phyloP scores from a whole-genome alignment of 2,113 vertebrate species.

The Bufo bufo region DNA sequence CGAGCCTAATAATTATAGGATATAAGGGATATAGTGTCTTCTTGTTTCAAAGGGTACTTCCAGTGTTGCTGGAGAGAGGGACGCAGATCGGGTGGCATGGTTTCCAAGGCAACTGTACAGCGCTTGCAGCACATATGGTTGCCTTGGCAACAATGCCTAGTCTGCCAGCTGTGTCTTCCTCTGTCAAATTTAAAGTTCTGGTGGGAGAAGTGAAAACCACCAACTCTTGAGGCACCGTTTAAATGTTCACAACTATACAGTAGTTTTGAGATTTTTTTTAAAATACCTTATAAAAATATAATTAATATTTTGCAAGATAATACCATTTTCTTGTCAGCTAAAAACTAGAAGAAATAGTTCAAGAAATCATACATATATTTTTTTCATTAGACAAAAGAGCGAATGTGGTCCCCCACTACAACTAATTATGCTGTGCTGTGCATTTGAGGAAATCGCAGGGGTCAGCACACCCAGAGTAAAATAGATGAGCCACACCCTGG shows the following conservation, averaged over 20 bases:
- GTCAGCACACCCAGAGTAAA: too few relatives aligned
- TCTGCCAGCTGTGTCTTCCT: not conserved
- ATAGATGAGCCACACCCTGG: too few relatives aligned
- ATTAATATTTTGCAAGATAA: too few relatives aligned
- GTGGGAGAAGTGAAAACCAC: not conserved
- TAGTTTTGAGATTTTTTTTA: too few relatives aligned
- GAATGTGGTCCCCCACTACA: too few relatives aligned
- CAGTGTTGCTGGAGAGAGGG: not conserved
- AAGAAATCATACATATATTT: too few relatives aligned
- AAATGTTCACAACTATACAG: not conserved
- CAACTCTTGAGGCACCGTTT: not conserved
- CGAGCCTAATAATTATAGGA: not conserved
- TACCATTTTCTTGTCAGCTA: too few relatives aligned
- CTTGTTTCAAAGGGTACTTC: not conserved
- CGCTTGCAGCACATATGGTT: not conserved
- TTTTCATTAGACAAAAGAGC: too few relatives aligned
- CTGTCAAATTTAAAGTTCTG: not conserved
- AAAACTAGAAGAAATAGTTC: too few relatives aligned
- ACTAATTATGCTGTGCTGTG: too few relatives aligned
- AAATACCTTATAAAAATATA: not conserved
- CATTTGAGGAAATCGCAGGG: too few relatives aligned
- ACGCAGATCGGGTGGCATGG: not conserved
- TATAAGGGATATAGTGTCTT: not conserved
- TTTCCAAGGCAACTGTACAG: not conserved
- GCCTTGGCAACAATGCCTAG: not conserved